A percentile compares a stretch with the other conserved stretches of the same genome.
phyloP scores from a whole-genome alignment of 92 coral and sea anemone species.

The Palythoa grandis region DNA sequence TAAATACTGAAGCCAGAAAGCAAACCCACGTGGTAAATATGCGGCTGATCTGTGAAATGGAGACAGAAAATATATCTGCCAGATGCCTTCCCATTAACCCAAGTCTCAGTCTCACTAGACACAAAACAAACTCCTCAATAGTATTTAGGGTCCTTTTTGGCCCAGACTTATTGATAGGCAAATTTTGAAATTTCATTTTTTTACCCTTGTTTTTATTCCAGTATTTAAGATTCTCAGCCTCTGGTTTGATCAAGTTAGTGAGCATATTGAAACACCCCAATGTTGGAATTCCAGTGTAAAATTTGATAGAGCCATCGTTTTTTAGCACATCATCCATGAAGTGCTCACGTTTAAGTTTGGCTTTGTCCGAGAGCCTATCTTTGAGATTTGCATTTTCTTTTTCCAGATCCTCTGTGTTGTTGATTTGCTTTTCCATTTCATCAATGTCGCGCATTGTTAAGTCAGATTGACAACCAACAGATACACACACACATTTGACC shows the following conservation, averaged over 20 bases:
- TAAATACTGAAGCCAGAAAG: conserved; percentile 44
- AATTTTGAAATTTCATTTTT: conserved; percentile 31
- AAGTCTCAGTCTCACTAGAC: conserved; percentile 63
- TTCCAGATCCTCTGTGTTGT: conserved; percentile 2
- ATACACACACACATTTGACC: conserved; percentile 25
- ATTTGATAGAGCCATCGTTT: conserved; percentile 48
- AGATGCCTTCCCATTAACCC: conserved; percentile 57
- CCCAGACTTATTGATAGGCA: conserved; percentile 53
- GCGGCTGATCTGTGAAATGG: conserved; percentile 44
- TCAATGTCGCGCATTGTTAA: conserved; percentile 32
- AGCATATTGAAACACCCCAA: conserved; percentile 51
- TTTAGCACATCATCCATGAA: conserved; percentile 52
- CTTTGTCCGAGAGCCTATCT: conserved; percentile 36
- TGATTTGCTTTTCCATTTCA: conserved; percentile 9
- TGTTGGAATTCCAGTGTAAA: conserved; percentile 61
- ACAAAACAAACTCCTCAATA: conserved; percentile 51
- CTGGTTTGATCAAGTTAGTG: conserved; percentile 40
- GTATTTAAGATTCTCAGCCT: conserved; percentile 48
- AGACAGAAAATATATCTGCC: conserved; percentile 56
- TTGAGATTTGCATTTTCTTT: conserved; percentile 21
- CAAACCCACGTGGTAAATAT: conserved; percentile 62
- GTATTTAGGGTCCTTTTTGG: conserved; percentile 47
- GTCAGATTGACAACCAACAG: conserved; percentile 45
- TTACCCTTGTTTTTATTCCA: conserved; percentile 59
- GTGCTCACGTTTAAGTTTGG: conserved; percentile 42